Base-by-base conservation (phyloP, 2,113 vertebrate genomes). In the Stegostoma tigrinum region DNA sequence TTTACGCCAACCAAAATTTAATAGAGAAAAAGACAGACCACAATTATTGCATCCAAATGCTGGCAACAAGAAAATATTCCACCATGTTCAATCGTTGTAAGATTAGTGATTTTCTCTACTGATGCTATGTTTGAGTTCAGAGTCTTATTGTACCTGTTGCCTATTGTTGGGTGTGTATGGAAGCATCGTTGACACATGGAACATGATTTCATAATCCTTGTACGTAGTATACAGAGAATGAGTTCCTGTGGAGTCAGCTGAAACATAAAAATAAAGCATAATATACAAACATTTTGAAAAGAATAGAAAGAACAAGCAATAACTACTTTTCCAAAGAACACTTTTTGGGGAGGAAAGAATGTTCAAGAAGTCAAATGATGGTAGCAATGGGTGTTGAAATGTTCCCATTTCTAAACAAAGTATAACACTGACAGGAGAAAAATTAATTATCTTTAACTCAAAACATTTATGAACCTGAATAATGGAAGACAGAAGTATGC, bases 131-230 rank as follows among this genome's bases (percentile, higher is more conserved):
- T 1, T 94, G 24, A 48, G 24, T 27, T 48, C 5, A 38, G 55
- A 15, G 30, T 2, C 80, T 67, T 34, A 75, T 98, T 98, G 95
- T 97, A 99, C 99, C 99, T 99, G 99, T 97, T 99, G 99, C 96
- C 98, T 98, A 97, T 99, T 99, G 97, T 98, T 99, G 78, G 99
- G 98, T 70, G 98, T 99, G 96, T 99, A 98, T 72, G 99, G 99
- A 96, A 99, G 98, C 97, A 99, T 98, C 83, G 99, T 99, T 87
- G 99, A 99, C 93, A 99, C 99, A 3, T 99, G 99, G 97, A 99
- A 99, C 99, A 99, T 99, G 97, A 99, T 98, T 96, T 99, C 99
- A 21, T 99, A 99, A 97, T 99, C 99, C 96, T 99, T 99, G 96
- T 99, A 99, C 23, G 99, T 99, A 30, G 99, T 99, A 96, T 99